Evolutionary conservation across 2,888 invertebrate species (phyloP).

Genomic region (Lepidocyrtoides sp.): DNA sequence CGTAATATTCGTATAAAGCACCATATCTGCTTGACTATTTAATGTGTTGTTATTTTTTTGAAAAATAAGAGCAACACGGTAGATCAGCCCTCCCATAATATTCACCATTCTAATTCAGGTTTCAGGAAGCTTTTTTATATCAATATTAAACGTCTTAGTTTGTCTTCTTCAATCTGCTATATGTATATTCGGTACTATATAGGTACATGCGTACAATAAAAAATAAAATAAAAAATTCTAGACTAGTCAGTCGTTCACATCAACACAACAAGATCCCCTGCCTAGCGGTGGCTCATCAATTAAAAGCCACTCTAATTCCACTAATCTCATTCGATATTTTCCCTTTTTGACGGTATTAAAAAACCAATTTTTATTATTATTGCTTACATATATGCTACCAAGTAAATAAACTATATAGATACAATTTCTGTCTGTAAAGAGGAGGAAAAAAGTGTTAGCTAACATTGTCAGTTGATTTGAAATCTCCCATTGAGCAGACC

Average conservation of each 20-base stretch:
- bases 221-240: not conserved
- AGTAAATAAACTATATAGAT: conserved; percentile 45
- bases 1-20: conserved; percentile 35
- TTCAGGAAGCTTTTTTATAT: conserved; percentile 60
- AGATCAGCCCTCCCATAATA: conserved; percentile 29
- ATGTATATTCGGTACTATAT: not conserved
- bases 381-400: conserved; percentile 23
- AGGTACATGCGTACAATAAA: not conserved
- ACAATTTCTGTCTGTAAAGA: not conserved
- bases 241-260: not conserved
- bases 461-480: not conserved
- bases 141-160: not conserved
- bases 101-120: conserved; percentile 58
- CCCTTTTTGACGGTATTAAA: conserved; percentile 37
- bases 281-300: conserved; percentile 70
- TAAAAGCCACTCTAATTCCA: conserved; percentile 49
- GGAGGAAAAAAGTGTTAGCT: conserved; percentile 25
- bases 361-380: conserved; percentile 36
- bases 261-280: conserved; percentile 59
- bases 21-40: conserved; percentile 30
- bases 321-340: not conserved
- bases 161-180: not conserved
- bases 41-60: not conserved
- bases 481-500: not conserved
- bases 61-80: not conserved